Base-by-base conservation (phyloP, 2,888 invertebrate species). In the Drosophila prolongata region DNA sequence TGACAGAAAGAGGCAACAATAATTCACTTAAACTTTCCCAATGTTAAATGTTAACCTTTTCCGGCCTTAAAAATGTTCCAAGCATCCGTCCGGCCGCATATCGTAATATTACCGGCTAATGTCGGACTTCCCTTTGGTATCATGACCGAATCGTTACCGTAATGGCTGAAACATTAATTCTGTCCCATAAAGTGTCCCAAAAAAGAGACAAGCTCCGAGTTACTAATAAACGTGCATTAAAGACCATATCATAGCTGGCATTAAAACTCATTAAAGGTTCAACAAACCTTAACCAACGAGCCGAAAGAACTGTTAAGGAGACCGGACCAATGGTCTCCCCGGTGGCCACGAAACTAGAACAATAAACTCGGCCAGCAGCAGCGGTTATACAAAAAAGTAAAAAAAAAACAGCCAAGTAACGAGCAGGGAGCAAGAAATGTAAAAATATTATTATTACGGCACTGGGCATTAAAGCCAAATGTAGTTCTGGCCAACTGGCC, bases 191-290 rank as follows among this genome's bases (percentile, higher is more conserved):
- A 70, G 62, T 71, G 70, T 70, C 71, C 71, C 67, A 53, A 66
- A 66, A 52, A 49, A 27, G 34, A 16, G n/a, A 10, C 57, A 38
- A 14, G 46, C n/a, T 13, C 37, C 27, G 35, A 49, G 37, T 49
- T 54, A 62, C 47, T 66, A 64, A 65, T 67, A 67, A 67, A 34
- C 60, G 70, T 71, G 55, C 70, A 71, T 82, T 82, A 80, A 82
- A 77, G 74, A 75, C 79, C 82, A 70, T 59, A 79, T 78, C 79
- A 79, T 80, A 65, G 57, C 61, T 49, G 42, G 52, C 58, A 84
- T 84, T 68, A 78, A 85, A 85, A 82, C 85, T 79, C 82, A 85
- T 82, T 85, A 85, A 72, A 69, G 80, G 82, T 79, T 80, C 85
- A 84, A 84, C 81, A 82, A 82, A 85, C 80, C 78, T 65, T 65